Evolutionary conservation across 2,888 invertebrate genomes (phyloP).

Genomic region (Cantharis flavilabris): DNA sequence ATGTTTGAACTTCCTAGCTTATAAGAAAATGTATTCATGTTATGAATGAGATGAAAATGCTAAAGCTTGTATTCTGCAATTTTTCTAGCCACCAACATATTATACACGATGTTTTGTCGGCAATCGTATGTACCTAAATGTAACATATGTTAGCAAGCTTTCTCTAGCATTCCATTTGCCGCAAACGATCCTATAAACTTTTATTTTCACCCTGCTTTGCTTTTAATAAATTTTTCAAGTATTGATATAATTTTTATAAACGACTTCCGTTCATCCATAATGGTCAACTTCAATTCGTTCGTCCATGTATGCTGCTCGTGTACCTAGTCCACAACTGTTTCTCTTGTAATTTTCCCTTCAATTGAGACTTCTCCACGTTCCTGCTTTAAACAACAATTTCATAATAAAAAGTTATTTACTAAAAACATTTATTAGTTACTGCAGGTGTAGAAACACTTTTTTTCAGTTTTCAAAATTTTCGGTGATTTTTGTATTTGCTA

Average conservation of each 20-base stretch:
- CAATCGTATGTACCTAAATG: slow-evolving; percentile 11
- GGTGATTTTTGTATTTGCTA: too few relatives aligned
- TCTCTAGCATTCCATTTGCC: slow-evolving; percentile 29
- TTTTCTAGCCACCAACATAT: neutral
- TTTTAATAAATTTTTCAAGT: slow-evolving; percentile 26
- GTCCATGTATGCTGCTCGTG: slow-evolving; percentile 10
- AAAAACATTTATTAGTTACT: too few relatives aligned
- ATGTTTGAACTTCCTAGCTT: slow-evolving; percentile 5
- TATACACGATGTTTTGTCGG: slow-evolving; percentile 2
- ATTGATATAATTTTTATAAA: slow-evolving; percentile 18
- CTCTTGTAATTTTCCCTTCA: too few relatives aligned
- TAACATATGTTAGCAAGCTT: slow-evolving; percentile 31
- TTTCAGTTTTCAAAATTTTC: too few relatives aligned
- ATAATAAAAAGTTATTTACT: too few relatives aligned
- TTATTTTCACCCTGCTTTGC: slow-evolving; percentile 27
- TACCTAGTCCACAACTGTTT: neutral
- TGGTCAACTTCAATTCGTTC: neutral
- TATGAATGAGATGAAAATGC: slow-evolving; percentile 13
- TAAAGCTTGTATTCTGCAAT: slow-evolving; percentile 2
- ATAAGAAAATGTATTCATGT: slow-evolving; percentile 8
- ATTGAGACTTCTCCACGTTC: too few relatives aligned
- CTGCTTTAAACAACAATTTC: too few relatives aligned
- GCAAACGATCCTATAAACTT: slow-evolving; percentile 31
- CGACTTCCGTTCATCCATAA: neutral
- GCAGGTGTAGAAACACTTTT: too few relatives aligned